Evolutionary conservation across 2,797 vertebrate species (phyloP).

Genomic region (Acanthis flammea): DNA sequence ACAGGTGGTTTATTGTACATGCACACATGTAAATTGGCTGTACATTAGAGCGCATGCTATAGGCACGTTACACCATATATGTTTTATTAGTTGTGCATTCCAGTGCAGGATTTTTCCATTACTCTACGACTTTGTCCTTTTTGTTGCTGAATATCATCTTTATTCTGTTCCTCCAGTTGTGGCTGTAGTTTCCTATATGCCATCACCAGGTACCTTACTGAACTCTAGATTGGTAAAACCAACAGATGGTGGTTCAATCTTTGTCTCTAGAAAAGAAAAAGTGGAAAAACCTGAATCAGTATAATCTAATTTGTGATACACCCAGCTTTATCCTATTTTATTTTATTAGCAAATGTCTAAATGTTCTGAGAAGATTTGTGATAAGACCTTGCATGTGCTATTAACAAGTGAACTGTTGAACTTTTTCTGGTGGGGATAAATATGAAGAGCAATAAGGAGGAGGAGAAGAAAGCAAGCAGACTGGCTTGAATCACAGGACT

Average conservation of each 20-base stretch:
- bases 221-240: not conserved
- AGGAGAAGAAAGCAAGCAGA: not conserved
- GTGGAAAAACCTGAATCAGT: not conserved
- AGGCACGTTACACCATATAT: accelerated
- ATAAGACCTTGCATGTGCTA: not conserved
- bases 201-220: not conserved
- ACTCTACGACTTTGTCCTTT: not conserved
- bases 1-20: not conserved
- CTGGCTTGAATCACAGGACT: not conserved
- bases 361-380: not conserved
- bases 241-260: not conserved
- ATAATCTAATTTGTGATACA: not conserved
- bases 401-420: not conserved
- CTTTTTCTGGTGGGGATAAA: not conserved
- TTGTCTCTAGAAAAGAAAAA: not conserved
- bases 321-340: not conserved
- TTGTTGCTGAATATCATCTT: not conserved
- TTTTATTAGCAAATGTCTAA: not conserved
- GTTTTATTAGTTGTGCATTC: not conserved
- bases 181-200: not conserved
- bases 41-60: not conserved
- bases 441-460: not conserved
- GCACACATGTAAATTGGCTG: too few species aligned
- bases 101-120: not conserved
- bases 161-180: not conserved